Evolutionary conservation across 2,888 invertebrate species (phyloP), one percentile per base, ranked within the genome.

Genomic region (Melanargia galathea): DNA sequence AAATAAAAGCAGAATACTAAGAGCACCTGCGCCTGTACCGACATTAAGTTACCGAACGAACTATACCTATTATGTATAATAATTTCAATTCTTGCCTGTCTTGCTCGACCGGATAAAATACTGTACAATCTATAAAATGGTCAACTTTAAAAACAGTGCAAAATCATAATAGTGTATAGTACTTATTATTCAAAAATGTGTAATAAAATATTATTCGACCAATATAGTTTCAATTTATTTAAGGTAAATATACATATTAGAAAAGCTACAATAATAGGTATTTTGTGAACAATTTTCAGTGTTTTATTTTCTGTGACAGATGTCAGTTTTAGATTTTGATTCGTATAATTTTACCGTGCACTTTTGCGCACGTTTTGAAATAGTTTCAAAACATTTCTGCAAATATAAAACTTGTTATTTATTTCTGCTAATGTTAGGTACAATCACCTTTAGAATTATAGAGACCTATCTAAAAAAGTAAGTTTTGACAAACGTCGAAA

Each of bases 201-300:
- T 55, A 46, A 24, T 5, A 24, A 26, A 48, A 45, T 56, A 48
- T 46, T 51, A 58, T 51, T 58, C 58, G 62, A 65, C 62, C 64
- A 64, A 67, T 60, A 64, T 60, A 67, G 67, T 64, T 64, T 63
- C 46, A 64, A 64, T 66, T n/a, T 64, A 24, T 66, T 61, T 61
- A 64, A 48, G 52, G 16, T 51, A 57, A 55, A 60, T 7, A 16
- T 40, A 35, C 13, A 10, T 11, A 6, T 11, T 40, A 58, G 30
- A 10, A 35, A 51, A 13, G 38, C 49, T 57, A 59, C 38, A 35
- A 55, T 30, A n/a, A n/a, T n/a, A n/a, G 46, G 54, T 64, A 48
- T 64, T 64, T 61, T 58, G 54, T 58, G 5, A 46, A 46, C 30
- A n/a, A 30, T 45, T 51, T 59, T 43, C 24, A 62, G 35, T 58